Evolutionary conservation across 2,888 invertebrate genomes (phyloP).

Genomic region (Ormyrus pomaceus): DNA sequence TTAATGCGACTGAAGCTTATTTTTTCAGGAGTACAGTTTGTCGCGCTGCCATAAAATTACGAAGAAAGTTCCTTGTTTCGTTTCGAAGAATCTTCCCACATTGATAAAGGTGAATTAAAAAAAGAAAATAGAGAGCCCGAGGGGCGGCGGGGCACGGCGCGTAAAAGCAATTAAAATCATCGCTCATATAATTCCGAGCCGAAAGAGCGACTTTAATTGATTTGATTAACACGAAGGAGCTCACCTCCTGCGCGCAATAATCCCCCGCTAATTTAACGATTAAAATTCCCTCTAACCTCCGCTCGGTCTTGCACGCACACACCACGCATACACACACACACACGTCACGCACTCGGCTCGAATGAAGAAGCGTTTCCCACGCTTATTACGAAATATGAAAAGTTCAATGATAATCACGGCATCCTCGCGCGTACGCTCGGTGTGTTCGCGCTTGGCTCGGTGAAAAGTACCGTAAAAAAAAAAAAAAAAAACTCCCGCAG

Average conservation of each 20-base stretch:
- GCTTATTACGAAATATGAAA: conserved; percentile 58
- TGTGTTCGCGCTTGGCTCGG: background rate
- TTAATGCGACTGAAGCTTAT: too few relatives aligned
- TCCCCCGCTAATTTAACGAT: conserved; percentile 43
- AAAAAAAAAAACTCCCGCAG: background rate
- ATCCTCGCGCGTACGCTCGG: background rate
- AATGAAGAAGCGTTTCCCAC: conserved; percentile 47
- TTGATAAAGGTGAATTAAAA: too few relatives aligned
- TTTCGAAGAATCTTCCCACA: too few relatives aligned
- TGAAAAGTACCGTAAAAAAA: conserved; percentile 55
- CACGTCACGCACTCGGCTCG: background rate
- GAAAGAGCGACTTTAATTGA: conserved; percentile 50
- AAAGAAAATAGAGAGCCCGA: too few relatives aligned
- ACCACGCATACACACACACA: background rate
- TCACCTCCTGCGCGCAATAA: background rate
- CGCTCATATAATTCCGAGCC: conserved; percentile 3
- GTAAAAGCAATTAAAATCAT: conserved; percentile 8
- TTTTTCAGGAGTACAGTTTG: too few relatives aligned
- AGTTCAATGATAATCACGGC: conserved; percentile 55
- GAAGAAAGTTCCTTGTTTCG: too few relatives aligned
- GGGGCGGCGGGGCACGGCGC: too few relatives aligned
- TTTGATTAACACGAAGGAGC: conserved; percentile 39
- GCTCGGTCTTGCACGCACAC: background rate
- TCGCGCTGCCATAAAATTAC: too few relatives aligned
- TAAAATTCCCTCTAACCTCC: conserved; percentile 55